Conservation (phyloP, 2,888 invertebrate species). For the Axea sp. region DNA sequence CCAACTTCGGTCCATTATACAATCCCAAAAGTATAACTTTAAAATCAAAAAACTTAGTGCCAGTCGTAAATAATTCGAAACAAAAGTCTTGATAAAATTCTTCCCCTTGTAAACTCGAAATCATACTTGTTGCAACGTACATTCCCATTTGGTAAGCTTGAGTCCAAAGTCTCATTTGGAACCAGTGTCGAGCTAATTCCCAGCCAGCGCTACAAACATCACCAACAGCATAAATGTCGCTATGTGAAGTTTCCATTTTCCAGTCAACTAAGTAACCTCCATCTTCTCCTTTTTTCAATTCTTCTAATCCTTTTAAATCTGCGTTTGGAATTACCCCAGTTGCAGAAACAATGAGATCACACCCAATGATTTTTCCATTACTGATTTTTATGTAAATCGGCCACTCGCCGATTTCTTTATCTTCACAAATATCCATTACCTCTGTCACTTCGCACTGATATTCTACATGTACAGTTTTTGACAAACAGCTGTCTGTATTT, state of each 20-base stretch:
- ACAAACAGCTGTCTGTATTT: slow-evolving; percentile 80
- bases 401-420: slow-evolving; percentile 80
- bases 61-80: slow-evolving; percentile 98
- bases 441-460: slow-evolving; percentile 80
- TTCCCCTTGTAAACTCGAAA: slow-evolving; percentile 82
- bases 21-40: slow-evolving; percentile 95
- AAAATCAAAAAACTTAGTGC: slow-evolving; percentile 95
- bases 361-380: slow-evolving; percentile 86
- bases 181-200: slow-evolving; percentile 90
- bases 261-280: slow-evolving; percentile 93
- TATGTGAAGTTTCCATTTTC: slow-evolving; percentile 89
- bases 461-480: slow-evolving; percentile 79
- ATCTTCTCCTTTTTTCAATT: slow-evolving; percentile 83
- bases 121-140: slow-evolving; percentile 95
- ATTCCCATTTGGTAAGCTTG: slow-evolving; percentile 99
- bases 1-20: slow-evolving; percentile 95
- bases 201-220: slow-evolving; percentile 94
- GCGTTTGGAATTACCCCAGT: slow-evolving; percentile 92
- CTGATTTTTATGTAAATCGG: slow-evolving; percentile 87
- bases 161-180: slow-evolving; percentile 97
- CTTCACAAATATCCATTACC: slow-evolving; percentile 83
- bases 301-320: slow-evolving; percentile 81
- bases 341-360: slow-evolving; percentile 96
- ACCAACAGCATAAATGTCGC: slow-evolving; percentile 94
- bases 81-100: slow-evolving; percentile 93